Evolutionary conservation across 2,113 vertebrate species (phyloP).

Genomic region (Cyprinodon tularosa): DNA sequence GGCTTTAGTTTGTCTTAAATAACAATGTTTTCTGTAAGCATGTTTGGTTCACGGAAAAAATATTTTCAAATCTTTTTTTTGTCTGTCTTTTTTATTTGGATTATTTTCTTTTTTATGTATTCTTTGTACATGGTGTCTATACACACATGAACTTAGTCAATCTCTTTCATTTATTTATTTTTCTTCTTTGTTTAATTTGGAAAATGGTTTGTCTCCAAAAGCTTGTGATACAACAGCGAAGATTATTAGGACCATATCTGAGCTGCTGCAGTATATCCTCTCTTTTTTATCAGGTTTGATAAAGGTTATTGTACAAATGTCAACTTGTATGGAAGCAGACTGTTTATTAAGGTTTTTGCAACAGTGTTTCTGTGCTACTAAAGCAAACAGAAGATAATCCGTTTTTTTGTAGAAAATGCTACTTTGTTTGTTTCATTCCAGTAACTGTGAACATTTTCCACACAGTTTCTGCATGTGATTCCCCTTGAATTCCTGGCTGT

Average conservation of each 20-base stretch:
- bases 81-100: not conserved
- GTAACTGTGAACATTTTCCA: constrained; percentile 19
- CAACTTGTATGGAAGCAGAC: too few species aligned
- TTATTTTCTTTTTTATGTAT: not conserved
- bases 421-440: constrained; percentile 29
- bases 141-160: not conserved
- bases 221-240: not conserved
- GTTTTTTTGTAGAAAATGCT: constrained; percentile 31
- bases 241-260: constrained; percentile 6
- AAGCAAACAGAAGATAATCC: not conserved
- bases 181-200: not conserved
- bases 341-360: not conserved
- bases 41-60: not conserved
- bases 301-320: not conserved
- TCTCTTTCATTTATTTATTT: not conserved
- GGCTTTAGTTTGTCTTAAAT: not conserved
- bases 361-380: not conserved
- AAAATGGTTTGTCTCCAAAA: not conserved
- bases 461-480: constrained; percentile 41
- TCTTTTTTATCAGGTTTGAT: constrained; percentile 12
- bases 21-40: not conserved
- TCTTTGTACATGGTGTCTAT: not conserved
- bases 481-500: constrained; percentile 48
- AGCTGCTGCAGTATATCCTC: constrained; percentile 9
- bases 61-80: not conserved